Evolutionary conservation across 1,140 invertebrate species (phyloP).

Genomic region (Heliconius melpomene): DNA sequence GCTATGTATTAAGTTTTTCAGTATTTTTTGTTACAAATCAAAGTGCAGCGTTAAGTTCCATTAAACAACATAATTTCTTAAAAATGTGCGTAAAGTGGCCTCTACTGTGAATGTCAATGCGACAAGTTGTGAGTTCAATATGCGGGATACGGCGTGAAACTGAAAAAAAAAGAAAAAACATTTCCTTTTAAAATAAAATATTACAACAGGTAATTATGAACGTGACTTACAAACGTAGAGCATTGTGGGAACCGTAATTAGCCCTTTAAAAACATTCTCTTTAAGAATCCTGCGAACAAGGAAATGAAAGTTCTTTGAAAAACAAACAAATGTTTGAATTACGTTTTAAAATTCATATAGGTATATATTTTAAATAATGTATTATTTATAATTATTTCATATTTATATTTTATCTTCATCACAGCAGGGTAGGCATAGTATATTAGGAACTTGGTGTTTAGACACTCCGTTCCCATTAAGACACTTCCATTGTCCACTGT

Average conservation of each 20-base stretch:
- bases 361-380: no score
- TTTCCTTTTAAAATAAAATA: background rate
- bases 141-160: background rate
- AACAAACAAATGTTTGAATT: background rate
- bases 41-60: no score
- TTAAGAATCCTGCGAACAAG: background rate
- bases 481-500: no score
- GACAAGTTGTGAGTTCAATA: background rate
- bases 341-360: no score
- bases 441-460: background rate
- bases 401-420: no score
- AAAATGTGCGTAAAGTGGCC: no score
- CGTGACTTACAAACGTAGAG: background rate
- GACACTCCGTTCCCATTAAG: background rate
- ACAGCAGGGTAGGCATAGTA: no score
- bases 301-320: background rate
- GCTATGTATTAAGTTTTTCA: no score
- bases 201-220: conserved; percentile 4
- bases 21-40: no score
- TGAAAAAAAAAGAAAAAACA: background rate
- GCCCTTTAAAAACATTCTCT: background rate
- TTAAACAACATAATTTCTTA: no score
- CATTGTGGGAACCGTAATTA: conserved; percentile 4
- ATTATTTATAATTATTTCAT: no score
- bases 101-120: no score